Conservation (phyloP, 2,888 invertebrate species). For the Lycocerus yunnanus region DNA sequence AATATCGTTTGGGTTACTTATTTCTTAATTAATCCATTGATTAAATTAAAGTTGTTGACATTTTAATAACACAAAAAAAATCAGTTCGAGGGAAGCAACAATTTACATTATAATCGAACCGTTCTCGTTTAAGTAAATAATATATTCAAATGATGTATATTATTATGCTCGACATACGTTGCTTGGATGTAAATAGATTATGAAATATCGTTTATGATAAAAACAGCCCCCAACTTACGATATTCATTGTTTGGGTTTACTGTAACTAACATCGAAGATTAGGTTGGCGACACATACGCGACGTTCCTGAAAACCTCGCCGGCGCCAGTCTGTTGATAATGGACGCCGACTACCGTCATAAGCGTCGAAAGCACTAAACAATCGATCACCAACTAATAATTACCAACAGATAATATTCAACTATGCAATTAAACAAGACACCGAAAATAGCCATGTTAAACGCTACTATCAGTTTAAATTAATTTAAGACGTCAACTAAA, state of each 20-base stretch:
- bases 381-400: constrained; percentile 19
- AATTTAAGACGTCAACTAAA: neutral
- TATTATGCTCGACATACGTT: neutral
- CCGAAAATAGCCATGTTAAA: neutral
- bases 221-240: neutral
- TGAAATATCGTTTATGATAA: neutral
- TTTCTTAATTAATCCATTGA: neutral
- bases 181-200: neutral
- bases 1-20: neutral
- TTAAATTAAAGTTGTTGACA: neutral
- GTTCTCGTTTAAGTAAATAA: neutral
- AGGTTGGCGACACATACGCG: constrained; percentile 13
- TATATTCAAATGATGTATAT: neutral
- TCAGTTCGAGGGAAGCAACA: neutral
- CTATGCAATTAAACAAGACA: neutral
- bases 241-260: neutral
- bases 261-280: constrained; percentile 6
- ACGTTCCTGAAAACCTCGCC: constrained; percentile 20
- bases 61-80: neutral
- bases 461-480: neutral
- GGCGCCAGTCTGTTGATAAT: constrained; percentile 28
- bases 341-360: constrained; percentile 22
- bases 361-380: constrained; percentile 18
- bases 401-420: neutral
- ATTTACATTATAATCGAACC: neutral